A percentile compares a stretch with the other conserved stretches of the same genome.
These are phyloP conservation scores for Ceratina japonica DNA, from an alignment of 1,140 invertebrate genomes.

Conservation along the genomic window DNA sequence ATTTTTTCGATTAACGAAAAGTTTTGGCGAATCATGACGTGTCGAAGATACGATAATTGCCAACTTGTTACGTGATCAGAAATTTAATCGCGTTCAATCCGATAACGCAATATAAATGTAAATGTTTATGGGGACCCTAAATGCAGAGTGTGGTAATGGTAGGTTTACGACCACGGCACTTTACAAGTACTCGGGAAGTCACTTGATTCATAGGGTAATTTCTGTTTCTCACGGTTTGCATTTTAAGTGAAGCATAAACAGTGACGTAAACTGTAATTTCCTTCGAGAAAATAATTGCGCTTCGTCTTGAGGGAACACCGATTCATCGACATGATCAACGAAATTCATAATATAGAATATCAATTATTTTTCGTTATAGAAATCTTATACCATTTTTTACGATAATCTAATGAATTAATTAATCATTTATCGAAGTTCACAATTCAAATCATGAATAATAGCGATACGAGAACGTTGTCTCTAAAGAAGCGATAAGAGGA, in stretches of 20 bases:
- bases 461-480: no score
- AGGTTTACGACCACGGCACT: slow-evolving; percentile 36
- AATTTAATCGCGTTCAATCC: slow-evolving; percentile 7
- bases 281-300: not conserved
- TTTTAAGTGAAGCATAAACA: slow-evolving; percentile 15
- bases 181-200: slow-evolving; percentile 46
- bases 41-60: not conserved
- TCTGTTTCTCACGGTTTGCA: slow-evolving; percentile 16
- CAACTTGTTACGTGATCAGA: slow-evolving; percentile 1
- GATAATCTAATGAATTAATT: no score
- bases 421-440: no score
- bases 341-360: not conserved
- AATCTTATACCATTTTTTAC: no score
- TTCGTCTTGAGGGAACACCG: not conserved
- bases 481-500: no score
- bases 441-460: no score
- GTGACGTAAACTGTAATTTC: not conserved
- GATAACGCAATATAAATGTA: slow-evolving; percentile 29
- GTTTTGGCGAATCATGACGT: not conserved
- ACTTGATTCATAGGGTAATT: slow-evolving; percentile 35
- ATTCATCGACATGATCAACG: no score
- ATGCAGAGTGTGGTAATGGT: slow-evolving; percentile 43
- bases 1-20: not conserved
- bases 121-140: slow-evolving; percentile 42
- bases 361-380: no score